Evolutionary conservation across 2,113 vertebrate genomes (phyloP).

Genomic region (Chlorocebus sabaeus): DNA sequence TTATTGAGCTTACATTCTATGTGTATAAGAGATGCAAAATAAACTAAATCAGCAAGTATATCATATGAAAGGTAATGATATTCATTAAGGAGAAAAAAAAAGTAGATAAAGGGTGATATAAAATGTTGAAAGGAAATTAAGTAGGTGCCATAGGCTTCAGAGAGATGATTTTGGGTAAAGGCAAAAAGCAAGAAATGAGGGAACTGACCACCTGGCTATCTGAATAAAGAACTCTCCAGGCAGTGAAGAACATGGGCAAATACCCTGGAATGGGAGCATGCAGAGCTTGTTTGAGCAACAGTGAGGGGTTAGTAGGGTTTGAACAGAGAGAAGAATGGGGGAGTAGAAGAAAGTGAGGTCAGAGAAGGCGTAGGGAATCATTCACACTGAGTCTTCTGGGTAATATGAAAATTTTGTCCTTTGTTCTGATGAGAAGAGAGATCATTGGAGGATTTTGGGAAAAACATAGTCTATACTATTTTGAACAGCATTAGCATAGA

Average conservation of each 20-base stretch:
- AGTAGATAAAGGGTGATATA: background rate
- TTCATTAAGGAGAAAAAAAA: background rate
- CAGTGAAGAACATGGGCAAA: background rate
- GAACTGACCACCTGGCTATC: background rate
- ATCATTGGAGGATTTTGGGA: background rate
- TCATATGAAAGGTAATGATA: background rate
- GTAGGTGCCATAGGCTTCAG: background rate
- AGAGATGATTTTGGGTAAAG: background rate
- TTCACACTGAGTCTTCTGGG: background rate
- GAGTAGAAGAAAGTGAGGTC: background rate
- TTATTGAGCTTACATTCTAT: background rate
- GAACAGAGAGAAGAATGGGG: background rate
- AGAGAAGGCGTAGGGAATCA: background rate
- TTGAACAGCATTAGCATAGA: background rate
- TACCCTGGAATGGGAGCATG: background rate
- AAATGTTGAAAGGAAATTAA: background rate
- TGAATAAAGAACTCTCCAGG: background rate
- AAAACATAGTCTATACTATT: background rate
- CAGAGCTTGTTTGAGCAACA: background rate
- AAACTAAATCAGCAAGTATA: background rate
- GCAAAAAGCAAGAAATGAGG: background rate
- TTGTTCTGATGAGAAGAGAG: background rate
- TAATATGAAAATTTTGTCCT: background rate
- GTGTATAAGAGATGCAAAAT: background rate
- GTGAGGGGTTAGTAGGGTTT: background rate